Evolutionary conservation across 2,888 invertebrate genomes (phyloP), one percentile per base, ranked within the genome.

Genomic region (Gasteruption jaculator): DNA sequence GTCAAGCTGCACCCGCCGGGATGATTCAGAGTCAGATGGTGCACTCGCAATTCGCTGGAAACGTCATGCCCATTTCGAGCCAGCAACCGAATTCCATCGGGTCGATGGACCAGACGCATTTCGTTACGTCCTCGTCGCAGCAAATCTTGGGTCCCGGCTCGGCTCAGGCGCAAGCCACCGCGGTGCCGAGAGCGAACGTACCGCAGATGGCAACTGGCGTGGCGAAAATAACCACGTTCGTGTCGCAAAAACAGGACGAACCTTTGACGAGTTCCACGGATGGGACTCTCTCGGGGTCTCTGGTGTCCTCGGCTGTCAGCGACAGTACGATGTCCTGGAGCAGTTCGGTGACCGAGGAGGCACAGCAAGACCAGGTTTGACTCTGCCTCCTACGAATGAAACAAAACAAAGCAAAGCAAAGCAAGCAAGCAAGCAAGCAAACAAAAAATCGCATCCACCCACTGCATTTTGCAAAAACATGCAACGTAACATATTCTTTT

Each of bases 331-430:
- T 60, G 53, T 63, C 66, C 18, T 62, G 62, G 43, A 55, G 60
- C 54, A 59, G 67, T 51, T 64, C 65, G 45, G 56, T 61, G 49
- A 51, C 58, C 48, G 64, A 65, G 52, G 68, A 68, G 45, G 58
- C 54, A 39, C 67, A 68, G 44, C 66, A 61, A 54, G 68, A 69
- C 47, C 70, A 71, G 70, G 70, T 70, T 70, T 67, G 70, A 52
- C 56, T 40, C 58, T 52, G 58, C 57, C 57, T 59, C 57, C 53
- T 61, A 61, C 54, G 56, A 60, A 57, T 58, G 57, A 56, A n/a
- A n/a, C n/a, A n/a, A n/a, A n/a, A n/a, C n/a, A n/a, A n/a, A 46
- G 47, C 49, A 47, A 46, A 46, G 47, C 49, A 47, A 46, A 45
- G 45, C 24, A 22, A 22, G 24, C 24, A 22, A 22, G 10, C 24